Percentiles rank a stretch among this genome's conserved stretches.
Evolutionary conservation across 2,888 invertebrate genomes (phyloP).

Genomic region (Caenorhabditis japonica): DNA sequence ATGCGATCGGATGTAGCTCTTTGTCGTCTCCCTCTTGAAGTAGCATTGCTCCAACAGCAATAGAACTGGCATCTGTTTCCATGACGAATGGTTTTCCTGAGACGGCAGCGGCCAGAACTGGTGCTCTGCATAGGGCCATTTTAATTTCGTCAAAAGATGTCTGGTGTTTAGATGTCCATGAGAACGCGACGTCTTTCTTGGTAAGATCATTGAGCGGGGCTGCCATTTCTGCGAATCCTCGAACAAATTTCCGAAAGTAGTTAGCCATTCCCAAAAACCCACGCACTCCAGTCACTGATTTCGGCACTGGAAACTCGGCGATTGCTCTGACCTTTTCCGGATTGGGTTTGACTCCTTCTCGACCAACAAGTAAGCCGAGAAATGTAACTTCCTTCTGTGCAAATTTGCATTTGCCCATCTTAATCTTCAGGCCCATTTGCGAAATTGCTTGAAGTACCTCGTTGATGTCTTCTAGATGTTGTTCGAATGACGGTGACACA

Average conservation of each 20-base stretch:
- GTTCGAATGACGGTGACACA: conserved; percentile 26
- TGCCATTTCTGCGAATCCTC: conserved; percentile 49
- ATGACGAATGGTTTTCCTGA: conserved; percentile 26
- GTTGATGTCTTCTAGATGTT: conserved; percentile 57
- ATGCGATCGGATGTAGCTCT: conserved; percentile 42
- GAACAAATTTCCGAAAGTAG: conserved; percentile 59
- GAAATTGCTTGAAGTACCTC: conserved; percentile 40
- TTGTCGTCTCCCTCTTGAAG: conserved; percentile 25
- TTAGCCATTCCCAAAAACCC: conserved; percentile 51
- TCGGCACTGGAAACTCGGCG: conserved; percentile 30
- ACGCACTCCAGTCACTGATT: conserved; percentile 30
- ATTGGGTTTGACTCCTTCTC: conserved; percentile 55
- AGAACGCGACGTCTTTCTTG: conserved; percentile 22
- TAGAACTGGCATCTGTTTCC: conserved; percentile 45
- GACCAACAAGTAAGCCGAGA: conserved; percentile 55
- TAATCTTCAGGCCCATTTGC: conserved; percentile 48
- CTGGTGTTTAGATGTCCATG: conserved; percentile 28
- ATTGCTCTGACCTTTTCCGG: conserved; percentile 47
- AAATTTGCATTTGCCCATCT: conserved; percentile 51
- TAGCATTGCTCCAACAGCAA: conserved; percentile 48
- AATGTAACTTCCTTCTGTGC: conserved; percentile 53
- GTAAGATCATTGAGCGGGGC: conserved; percentile 53
- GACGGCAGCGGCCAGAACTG: conserved; percentile 35
- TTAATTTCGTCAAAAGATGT: conserved; percentile 48
- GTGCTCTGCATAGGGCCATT: conserved; percentile 21